Evolutionary conservation across 2,113 vertebrate genomes (phyloP), one percentile per base, ranked within the genome.

Genomic region (Leuciscus idus): DNA sequence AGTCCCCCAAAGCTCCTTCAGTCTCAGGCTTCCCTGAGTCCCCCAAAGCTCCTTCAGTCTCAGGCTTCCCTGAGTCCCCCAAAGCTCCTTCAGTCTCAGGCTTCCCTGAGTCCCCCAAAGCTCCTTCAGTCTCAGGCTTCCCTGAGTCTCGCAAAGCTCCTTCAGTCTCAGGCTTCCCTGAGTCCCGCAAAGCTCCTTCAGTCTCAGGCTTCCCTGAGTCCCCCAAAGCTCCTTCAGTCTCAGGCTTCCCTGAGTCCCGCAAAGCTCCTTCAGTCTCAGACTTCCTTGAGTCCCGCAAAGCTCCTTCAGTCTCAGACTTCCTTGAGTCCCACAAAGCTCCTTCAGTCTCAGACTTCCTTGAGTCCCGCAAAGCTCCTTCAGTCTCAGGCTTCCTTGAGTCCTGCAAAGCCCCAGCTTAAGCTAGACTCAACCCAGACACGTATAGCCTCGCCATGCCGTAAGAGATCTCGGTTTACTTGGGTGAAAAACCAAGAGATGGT

Each of bases 391-490:
- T 6, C 70, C 28, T 55, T 46, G 15, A 68, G 19, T 66, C 86
- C 72, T 70, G 46, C 48, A 84, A 50, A 59, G 17, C 17, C 70
- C 6, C 57, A 48, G 17, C 36, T 39, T 26, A 79, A 91, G 87
- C 8, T 4, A 26, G 64, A 59, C 50, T 39, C 62, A 23, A 68
- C 26, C 55, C 86, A 73, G 36, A 15, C 13, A 66, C 77, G 28
- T 50, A 13, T 36, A 26, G 26, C 55, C 4, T 5, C 39, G 2
- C 64, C 91, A 48, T 64, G 78, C 64, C 26, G 50, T 46, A 92
- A 90, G 46, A 91, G 86, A 30, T 95, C 95, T 1, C 92, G 92
- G 75, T 96, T 95, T 88, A 94, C 92, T 0, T 96, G 95, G 95
- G 91, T 95, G 3, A 94, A 95, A 87, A 92, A 39, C 83, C 91